These are phyloP conservation scores for Rhagoletis zephyria DNA, from an alignment of 1,140 invertebrate genomes.

Conservation along the genomic window DNA sequence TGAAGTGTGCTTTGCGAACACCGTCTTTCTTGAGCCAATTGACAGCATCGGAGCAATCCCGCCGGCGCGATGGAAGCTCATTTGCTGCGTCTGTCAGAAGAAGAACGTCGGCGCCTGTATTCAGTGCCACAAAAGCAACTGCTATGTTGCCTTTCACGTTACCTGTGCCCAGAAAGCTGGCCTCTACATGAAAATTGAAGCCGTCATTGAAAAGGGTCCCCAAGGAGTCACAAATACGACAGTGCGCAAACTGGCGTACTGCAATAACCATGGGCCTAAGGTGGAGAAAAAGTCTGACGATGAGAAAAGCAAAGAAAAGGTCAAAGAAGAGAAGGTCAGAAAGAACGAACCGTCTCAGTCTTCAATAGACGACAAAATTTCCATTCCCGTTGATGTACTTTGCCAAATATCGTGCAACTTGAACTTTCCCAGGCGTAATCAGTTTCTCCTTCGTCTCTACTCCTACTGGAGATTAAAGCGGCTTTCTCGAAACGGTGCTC, in stretches of 20 bases:
- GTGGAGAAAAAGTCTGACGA: constrained; percentile 76
- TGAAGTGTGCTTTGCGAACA: constrained; percentile 97
- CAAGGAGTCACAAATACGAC: constrained; percentile 85
- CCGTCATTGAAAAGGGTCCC: constrained; percentile 81
- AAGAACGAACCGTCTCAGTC: constrained; percentile 92
- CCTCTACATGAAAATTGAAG: constrained; percentile 95
- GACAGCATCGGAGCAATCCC: constrained; percentile 91
- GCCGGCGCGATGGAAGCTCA: constrained; percentile 92
- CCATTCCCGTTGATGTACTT: too few species aligned
- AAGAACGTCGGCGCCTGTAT: constrained; percentile 95
- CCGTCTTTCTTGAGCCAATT: constrained; percentile 96
- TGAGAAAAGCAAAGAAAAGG: constrained; percentile 82
- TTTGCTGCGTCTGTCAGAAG: constrained; percentile 97
- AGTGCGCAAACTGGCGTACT: constrained; percentile 95
- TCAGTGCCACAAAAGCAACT: constrained; percentile 96
- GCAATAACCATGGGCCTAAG: constrained; percentile 90
- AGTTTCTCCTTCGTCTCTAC: constrained; percentile 90
- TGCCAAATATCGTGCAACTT: too few species aligned
- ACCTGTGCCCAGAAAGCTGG: constrained; percentile 98
- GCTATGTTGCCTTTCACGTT: constrained; percentile 97
- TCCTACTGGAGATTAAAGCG: constrained; percentile 96
- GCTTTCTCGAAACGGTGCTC: constrained; percentile 96
- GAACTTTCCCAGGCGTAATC: constrained; percentile 84
- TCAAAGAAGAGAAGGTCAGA: constrained; percentile 90
- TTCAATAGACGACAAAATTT: constrained; percentile 89